Conservation (phyloP, 2,113 vertebrate species). For the Myiozetetes cayanensis region DNA sequence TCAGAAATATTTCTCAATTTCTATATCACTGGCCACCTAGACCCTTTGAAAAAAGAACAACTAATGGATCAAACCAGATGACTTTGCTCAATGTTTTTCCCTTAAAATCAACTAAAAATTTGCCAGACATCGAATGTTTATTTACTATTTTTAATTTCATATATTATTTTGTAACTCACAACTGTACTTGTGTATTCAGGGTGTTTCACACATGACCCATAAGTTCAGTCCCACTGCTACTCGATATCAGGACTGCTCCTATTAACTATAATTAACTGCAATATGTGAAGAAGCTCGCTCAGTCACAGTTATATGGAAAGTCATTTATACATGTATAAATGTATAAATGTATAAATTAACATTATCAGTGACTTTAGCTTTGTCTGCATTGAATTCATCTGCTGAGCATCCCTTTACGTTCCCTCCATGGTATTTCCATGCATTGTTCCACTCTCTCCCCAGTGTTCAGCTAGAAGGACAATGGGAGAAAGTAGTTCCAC, state of each 20-base stretch:
- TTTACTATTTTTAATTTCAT: background rate
- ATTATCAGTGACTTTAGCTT: background rate
- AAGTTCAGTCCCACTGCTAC: background rate
- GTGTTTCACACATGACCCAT: background rate
- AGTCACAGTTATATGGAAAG: background rate
- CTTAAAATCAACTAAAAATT: background rate
- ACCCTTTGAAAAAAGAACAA: background rate
- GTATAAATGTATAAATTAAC: background rate
- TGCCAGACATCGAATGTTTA: background rate
- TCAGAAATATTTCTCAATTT: background rate
- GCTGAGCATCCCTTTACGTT: background rate
- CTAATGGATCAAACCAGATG: background rate
- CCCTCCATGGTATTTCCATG: background rate
- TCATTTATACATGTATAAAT: no score
- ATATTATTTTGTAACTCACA: background rate
- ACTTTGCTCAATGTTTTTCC: background rate
- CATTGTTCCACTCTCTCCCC: conserved; percentile 32
- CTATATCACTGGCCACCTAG: background rate
- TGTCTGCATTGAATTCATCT: background rate
- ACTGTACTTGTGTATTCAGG: background rate
- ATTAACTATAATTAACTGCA: background rate
- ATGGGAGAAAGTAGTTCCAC: conserved; percentile 46
- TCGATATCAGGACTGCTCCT: background rate
- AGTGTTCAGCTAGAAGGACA: conserved; percentile 29
- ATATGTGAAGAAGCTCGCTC: background rate